phyloP scores from a whole-genome alignment of 2,113 vertebrate species.

The Oceanodroma tethys region DNA sequence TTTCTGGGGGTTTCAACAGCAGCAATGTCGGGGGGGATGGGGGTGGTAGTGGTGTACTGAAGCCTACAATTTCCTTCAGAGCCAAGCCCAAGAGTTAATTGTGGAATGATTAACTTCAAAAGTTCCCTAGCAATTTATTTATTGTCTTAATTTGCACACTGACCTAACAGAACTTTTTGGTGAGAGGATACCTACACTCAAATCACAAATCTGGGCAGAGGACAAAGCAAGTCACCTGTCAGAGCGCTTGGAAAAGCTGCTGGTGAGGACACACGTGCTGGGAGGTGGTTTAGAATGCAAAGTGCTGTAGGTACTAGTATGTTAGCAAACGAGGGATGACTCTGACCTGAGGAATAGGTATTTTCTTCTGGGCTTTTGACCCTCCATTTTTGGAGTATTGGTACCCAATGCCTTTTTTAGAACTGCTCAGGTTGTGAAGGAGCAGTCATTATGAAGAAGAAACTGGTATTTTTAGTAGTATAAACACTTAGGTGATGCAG shows the following conservation, averaged over 20 bases:
- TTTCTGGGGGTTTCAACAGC: background rate
- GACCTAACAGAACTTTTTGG: background rate
- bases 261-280: background rate
- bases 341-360: background rate
- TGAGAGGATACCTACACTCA: background rate
- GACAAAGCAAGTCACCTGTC: background rate
- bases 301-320: background rate
- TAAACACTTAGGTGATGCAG: background rate
- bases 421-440: background rate
- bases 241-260: background rate
- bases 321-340: background rate
- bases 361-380: background rate
- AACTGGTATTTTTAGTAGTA: background rate
- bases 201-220: background rate
- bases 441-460: background rate
- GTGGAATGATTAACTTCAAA: background rate
- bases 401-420: background rate
- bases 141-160: background rate
- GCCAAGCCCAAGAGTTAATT: background rate
- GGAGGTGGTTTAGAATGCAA: background rate
- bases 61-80: background rate
- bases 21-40: fast-evolving
- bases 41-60: background rate
- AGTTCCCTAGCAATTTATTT: background rate
- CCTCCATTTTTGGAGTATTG: background rate